Percentiles rank a stretch among this genome's conserved stretches.
Conservation (phyloP, 2,113 vertebrate species). For the Ifrita kowaldi region DNA sequence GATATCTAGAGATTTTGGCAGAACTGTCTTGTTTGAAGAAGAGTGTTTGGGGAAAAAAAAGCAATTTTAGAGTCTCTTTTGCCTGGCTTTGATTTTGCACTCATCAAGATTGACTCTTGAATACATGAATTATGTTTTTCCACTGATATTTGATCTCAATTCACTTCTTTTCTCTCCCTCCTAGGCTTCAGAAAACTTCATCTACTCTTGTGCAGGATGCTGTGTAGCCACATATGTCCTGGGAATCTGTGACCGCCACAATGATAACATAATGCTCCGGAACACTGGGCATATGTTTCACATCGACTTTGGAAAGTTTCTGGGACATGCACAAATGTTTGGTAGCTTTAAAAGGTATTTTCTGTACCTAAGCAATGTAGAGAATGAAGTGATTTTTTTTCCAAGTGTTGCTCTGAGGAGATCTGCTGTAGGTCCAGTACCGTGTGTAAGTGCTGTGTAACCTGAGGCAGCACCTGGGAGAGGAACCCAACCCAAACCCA, state of each 20-base stretch:
- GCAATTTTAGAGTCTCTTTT: background rate
- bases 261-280: constrained; percentile 98
- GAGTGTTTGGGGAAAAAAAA: background rate
- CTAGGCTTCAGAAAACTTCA: constrained; percentile 97
- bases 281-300: constrained; percentile 98
- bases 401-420: background rate
- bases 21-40: background rate
- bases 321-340: constrained; percentile 98
- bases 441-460: background rate
- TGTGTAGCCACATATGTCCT: constrained; percentile 96
- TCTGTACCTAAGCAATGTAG: background rate
- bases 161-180: background rate
- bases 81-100: background rate
- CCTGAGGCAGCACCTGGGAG: background rate
- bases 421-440: background rate
- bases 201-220: constrained; percentile 97
- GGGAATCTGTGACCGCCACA: constrained; percentile 97
- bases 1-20: background rate
- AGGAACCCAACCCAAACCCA: background rate
- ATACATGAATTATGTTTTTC: background rate
- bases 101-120: background rate
- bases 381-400: background rate
- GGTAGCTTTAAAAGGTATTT: constrained; percentile 95
- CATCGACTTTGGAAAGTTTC: constrained; percentile 97
- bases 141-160: background rate